Base-by-base conservation (phyloP, 2,797 vertebrate genomes). In the Florisuga fusca region DNA sequence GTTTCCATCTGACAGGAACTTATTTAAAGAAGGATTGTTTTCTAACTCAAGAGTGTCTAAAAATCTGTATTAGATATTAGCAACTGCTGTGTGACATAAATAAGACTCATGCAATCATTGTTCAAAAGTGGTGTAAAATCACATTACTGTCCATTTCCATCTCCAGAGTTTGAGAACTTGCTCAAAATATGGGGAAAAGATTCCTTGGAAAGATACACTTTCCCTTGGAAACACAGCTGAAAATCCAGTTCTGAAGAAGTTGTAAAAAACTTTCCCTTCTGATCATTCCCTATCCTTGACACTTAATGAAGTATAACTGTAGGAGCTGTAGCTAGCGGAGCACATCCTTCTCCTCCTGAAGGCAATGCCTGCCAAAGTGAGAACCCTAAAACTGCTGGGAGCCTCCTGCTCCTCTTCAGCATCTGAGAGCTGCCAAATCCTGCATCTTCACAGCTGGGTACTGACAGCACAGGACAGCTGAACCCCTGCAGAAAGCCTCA, bases 401-500 rank as follows among this genome's bases (percentile, higher is more conserved):
- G 1, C 62, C 58, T 76, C 79, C 83, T 59, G 14, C 73, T 25
- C 53, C 59, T 58, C 55, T 36, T 14, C 31, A 1, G 17, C 38
- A 1, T 48, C 48, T 67, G 63, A 14, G 16, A 92, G 61, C 61
- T 85, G 76, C 76, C 73, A 84, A 73, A 81, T 33, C 50, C 74
- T 15, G 3, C 0, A 0, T 89, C 67, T 94, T 53, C 84, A 57
- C 94, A 95, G 94, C 86, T 92, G 94, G 90, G 23, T 50, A 15
- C 75, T 89, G 90, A 92, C 94, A 95, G 94, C 81, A 92, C 80
- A 36, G 86, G 86, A 82, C 92, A 93, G 93, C 90, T 92, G 86
- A 74, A 90, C 74, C 75, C 51, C 86, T 18, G 61, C 67, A 61
- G 86, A 83, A 69, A 89, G 48, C 69, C 46, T 86, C 2, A 3